These are phyloP conservation scores for Trichonephila clavipes DNA, from an alignment of 1,140 invertebrate genomes.

Conservation along the genomic window DNA sequence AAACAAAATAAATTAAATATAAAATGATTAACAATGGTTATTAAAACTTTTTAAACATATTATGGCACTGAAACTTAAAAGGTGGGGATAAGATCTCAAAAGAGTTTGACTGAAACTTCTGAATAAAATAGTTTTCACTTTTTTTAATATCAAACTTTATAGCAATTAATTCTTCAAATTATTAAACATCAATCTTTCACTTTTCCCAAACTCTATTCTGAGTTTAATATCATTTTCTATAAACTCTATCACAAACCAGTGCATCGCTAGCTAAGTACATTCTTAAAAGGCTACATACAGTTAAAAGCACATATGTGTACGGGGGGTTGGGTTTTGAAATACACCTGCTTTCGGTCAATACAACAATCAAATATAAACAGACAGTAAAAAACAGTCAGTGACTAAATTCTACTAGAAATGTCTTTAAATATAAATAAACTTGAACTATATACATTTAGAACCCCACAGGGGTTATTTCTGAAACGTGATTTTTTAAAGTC, in stretches of 20 bases:
- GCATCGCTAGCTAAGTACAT: slow-evolving; percentile 67
- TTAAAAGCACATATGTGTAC: slow-evolving; percentile 72
- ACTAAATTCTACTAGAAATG: slow-evolving; percentile 75
- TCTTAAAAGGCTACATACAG: slow-evolving; percentile 73
- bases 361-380: slow-evolving; percentile 76
- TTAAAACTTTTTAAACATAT: no score
- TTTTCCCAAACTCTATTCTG: not conserved
- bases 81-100: no score
- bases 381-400: slow-evolving; percentile 76
- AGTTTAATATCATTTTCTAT: not conserved
- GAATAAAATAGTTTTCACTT: no score
- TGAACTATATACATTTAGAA: slow-evolving; percentile 70
- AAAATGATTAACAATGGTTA: no score
- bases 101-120: no score
- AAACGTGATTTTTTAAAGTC: slow-evolving; percentile 65
- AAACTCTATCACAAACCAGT: slow-evolving; percentile 58
- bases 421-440: slow-evolving; percentile 76
- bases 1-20: no score
- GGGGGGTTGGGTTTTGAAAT: slow-evolving; percentile 45
- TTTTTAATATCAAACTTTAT: no score
- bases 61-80: no score
- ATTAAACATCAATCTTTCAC: no score
- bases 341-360: slow-evolving; percentile 47
- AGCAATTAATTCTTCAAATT: no score
- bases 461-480: slow-evolving; percentile 70